Evolutionary conservation across 2,113 vertebrate species (phyloP), one percentile per base, ranked within the genome.

Genomic region (Shinisaurus crocodilurus): DNA sequence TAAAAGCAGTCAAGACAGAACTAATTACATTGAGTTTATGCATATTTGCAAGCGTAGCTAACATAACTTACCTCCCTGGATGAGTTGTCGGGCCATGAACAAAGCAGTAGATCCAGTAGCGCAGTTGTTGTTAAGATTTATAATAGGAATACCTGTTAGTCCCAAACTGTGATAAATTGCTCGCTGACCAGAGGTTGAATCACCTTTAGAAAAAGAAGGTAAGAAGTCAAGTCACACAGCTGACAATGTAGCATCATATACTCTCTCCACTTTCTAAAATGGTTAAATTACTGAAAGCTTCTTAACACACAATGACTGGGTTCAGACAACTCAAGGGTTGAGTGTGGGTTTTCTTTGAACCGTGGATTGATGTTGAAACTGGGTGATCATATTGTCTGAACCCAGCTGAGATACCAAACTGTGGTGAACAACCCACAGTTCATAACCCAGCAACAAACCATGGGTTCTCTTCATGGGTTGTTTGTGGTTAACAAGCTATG

Each of bases 91-190:
- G 54, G 98, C 98, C 98, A 99, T 92, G 95, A 98, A 99, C 93
- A 99, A 96, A 29, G 99, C 99, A 4, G 99, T 99, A 83, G 99
- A 99, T 43, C 99, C 99, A 1, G 98, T 99, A 82, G 99, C 97
- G 94, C 99, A 99, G 97, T 99, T 99, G 95, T 99, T 99, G 97
- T 99, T 98, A 43, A 99, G 98, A 3, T 99, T 99, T 92, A 98
- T 87, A 79, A 99, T 98, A 92, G 99, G 99, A 96, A 99, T 99
- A 74, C 99, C 99, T 0, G 99, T 98, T 82, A 99, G 91, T 40
- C 99, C 99, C 95, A 99, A 95, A 91, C 98, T 92, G 23, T 99
- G 99, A 95, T 99, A 99, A 95, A 99, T 98, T 6, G 99, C 98
- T 76, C 99, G 97, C 88, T 99, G 99, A 4, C 99, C 99, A 94